Evolutionary conservation across 2,113 vertebrate species (phyloP), one percentile per base, ranked within the genome.

Genomic region (Motacilla alba): DNA sequence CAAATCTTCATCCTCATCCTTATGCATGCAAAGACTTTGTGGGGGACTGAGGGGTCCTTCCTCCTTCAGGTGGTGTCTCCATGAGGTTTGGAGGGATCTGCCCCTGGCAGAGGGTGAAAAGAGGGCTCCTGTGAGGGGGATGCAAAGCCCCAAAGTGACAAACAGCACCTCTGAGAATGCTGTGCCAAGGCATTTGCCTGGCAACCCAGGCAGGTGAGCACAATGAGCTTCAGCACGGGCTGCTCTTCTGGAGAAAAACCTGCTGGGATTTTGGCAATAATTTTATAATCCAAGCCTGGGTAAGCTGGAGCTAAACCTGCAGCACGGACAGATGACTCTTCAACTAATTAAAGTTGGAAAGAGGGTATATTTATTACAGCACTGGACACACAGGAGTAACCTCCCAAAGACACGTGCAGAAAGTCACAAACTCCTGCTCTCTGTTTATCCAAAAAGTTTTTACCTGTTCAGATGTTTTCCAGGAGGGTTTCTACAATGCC

Each of bases 1-100:
- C 92, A 83, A 90, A 86, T 73, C 14, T 87, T 72, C 37, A 4
- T 49, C 35, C 30, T 86, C 44, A 73, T 91, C 75, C 82, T 86
- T 62, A 16, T 55, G 35, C 23, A 6, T 26, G 17, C 63, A 77
- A 22, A 9, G 52, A 88, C 84, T 96, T 80, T 70, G 11, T 0
- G 13, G 67, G 24, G 24, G 13, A 43, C 24, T 46, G 66, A 62
- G 37, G 21, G 41, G 55, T 31, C 5, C 55, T 35, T 35, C 72
- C 77, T 72, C 55, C 55, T 68, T 19, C 70, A 63, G 62, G 59
- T 55, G 28, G 30, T 27, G 2, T 63, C 33, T 31, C 28, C 15
- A 0, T 18, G 11, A 41, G 56, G 2, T 76, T 16, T 2, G 5
- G 58, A 50, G 46, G 80, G 76, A 8, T 68, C 33, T 89, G 62